A percentile compares a stretch with the other conserved stretches of the same genome.
phyloP scores from a whole-genome alignment of 2,888 invertebrate species.

The Pinctada fucata region DNA sequence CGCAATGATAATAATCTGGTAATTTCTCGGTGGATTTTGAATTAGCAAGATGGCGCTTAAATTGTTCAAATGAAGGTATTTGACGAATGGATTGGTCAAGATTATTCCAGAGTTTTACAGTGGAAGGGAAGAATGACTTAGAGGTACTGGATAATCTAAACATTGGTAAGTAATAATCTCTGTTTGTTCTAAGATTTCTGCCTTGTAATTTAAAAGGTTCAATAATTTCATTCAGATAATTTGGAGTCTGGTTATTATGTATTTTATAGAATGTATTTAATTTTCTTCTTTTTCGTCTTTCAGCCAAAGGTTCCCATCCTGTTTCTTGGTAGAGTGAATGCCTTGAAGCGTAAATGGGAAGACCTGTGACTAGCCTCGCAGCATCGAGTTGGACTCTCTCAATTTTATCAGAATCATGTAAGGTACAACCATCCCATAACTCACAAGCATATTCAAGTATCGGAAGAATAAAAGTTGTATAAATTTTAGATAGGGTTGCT shows the following conservation, averaged over 20 bases:
- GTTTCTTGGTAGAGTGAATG: constrained; percentile 3
- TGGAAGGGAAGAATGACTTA: no score
- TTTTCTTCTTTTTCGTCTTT: not conserved
- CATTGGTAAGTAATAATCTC: no score
- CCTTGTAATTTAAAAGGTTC: no score
- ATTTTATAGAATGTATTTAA: no score
- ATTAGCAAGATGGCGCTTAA: no score
- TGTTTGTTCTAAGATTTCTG: no score
- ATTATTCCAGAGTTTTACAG: not conserved
- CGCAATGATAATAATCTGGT: no score
- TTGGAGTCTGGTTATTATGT: no score
- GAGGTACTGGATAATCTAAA: no score
- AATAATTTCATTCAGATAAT: no score
- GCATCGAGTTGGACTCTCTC: constrained; percentile 6
- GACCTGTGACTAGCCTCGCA: not conserved
- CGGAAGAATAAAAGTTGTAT: constrained; percentile 4
- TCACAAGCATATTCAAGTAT: constrained; percentile 7
- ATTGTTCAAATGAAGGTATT: no score
- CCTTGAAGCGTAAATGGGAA: not conserved
- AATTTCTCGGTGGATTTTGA: no score
- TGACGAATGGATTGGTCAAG: not conserved
- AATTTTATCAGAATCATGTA: not conserved
- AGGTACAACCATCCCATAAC: constrained; percentile 2
- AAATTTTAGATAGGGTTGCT: constrained; percentile 7
- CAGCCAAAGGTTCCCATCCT: constrained; percentile 1